These are phyloP conservation scores for Drosophila parthenogenetica DNA, from an alignment of 2,888 invertebrate species.

Conservation along the genomic window DNA sequence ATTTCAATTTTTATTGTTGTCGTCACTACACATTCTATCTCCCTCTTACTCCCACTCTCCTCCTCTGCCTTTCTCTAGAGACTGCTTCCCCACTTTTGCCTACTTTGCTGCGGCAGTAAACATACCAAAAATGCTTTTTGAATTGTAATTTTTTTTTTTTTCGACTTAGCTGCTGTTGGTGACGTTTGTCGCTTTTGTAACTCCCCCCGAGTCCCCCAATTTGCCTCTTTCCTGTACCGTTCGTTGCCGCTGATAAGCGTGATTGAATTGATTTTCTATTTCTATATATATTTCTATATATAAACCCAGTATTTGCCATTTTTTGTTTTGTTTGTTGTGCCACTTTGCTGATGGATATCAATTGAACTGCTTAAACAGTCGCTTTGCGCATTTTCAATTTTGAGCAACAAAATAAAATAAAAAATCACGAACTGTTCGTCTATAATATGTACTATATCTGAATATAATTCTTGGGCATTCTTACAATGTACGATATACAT, in stretches of 20 bases:
- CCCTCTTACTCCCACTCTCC: not conserved
- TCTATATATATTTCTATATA: slow-evolving; percentile 31
- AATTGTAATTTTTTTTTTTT: slow-evolving; percentile 68
- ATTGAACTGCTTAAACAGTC: slow-evolving; percentile 76
- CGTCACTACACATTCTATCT: slow-evolving; percentile 31
- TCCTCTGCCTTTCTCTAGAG: not conserved
- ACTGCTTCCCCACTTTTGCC: slow-evolving; percentile 49
- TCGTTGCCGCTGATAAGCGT: slow-evolving; percentile 67
- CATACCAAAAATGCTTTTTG: slow-evolving; percentile 80
- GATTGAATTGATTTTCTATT: slow-evolving; percentile 78
- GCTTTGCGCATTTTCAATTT: slow-evolving; percentile 71
- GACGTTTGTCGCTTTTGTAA: slow-evolving; percentile 68
- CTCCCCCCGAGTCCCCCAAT: not conserved
- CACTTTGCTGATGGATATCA: slow-evolving; percentile 80
- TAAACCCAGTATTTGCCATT: slow-evolving; percentile 20
- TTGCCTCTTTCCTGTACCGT: slow-evolving; percentile 1
- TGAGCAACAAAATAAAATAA: slow-evolving; percentile 4
- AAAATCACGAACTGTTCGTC: not conserved
- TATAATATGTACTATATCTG: slow-evolving; percentile 6
- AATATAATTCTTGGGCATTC: not conserved
- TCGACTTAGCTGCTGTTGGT: slow-evolving; percentile 47
- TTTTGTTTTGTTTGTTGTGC: slow-evolving; percentile 45
- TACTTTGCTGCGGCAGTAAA: slow-evolving; percentile 72
- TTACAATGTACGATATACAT: not conserved
- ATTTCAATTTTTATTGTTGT: slow-evolving; percentile 72